Evolutionary conservation across 2,113 vertebrate species (phyloP).

Genomic region (Coryphaenoides rupestris): DNA sequence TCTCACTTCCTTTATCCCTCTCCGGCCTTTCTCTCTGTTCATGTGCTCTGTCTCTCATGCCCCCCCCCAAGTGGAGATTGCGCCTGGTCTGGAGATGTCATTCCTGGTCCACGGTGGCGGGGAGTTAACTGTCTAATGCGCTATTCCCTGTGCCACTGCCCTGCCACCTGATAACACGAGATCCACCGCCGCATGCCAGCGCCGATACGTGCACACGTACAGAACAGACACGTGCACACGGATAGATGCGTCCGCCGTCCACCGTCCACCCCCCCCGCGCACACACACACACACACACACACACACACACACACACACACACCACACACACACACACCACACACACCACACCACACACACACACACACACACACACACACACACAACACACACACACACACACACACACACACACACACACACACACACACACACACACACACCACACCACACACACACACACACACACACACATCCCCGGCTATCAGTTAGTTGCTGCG

Average conservation of each 20-base stretch:
- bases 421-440: too few species aligned
- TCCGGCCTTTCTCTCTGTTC: background rate
- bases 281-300: background rate
- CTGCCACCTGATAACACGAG: background rate
- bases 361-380: too few species aligned
- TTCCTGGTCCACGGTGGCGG: slow-evolving; percentile 2
- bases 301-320: background rate
- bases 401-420: background rate
- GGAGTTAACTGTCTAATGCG: slow-evolving; percentile 22
- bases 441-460: too few species aligned
- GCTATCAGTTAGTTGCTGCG: background rate
- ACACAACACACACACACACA: background rate
- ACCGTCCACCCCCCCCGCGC: background rate
- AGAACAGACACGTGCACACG: background rate
- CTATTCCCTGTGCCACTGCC: background rate
- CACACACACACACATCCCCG: too few species aligned
- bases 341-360: too few species aligned
- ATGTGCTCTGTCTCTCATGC: background rate
- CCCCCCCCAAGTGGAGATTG: slow-evolving; percentile 15
- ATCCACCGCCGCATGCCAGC: background rate
- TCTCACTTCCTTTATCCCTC: background rate
- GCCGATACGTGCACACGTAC: background rate
- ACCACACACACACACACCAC: background rate
- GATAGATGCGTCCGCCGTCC: too few species aligned
- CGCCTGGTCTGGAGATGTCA: slow-evolving; percentile 15